Percentiles rank a stretch among this genome's conserved stretches.
Evolutionary conservation across 1,140 invertebrate species (phyloP).

Genomic region (Nephila pilipes): DNA sequence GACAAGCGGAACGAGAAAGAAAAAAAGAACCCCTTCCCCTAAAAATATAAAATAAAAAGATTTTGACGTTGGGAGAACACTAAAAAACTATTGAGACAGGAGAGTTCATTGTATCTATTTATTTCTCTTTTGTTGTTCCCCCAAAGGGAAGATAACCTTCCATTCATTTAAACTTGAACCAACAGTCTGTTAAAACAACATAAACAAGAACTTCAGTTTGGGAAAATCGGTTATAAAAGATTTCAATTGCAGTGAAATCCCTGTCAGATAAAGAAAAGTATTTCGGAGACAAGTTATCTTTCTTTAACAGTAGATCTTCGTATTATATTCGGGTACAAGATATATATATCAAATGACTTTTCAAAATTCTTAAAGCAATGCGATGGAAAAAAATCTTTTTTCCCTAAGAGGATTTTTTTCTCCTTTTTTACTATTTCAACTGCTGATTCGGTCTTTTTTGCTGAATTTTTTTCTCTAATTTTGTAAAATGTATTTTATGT

Average conservation of each 20-base stretch:
- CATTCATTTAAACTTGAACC: conserved; percentile 17
- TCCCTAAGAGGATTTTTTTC: background rate
- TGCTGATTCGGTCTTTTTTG: no score
- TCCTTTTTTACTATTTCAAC: no score
- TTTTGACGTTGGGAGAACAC: background rate
- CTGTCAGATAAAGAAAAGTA: background rate
- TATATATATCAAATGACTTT: background rate
- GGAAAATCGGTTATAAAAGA: conserved; percentile 12
- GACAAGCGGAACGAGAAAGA: background rate
- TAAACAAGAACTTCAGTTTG: background rate
- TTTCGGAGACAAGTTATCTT: background rate
- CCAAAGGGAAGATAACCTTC: background rate
- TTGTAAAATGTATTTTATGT: no score
- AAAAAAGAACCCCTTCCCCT: background rate
- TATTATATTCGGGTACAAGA: background rate
- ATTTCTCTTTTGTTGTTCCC: background rate
- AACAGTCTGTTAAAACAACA: conserved; percentile 33
- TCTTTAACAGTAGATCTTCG: background rate
- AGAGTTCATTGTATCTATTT: conserved; percentile 7
- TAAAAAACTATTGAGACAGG: background rate
- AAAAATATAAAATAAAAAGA: background rate
- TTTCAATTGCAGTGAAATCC: conserved; percentile 22
- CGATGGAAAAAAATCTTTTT: background rate
- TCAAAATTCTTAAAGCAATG: background rate
- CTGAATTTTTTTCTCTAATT: no score